A percentile compares a stretch with the other conserved stretches of the same genome.
Evolutionary conservation across 2,113 vertebrate genomes (phyloP).

Genomic region (Muntiacus muntjak): DNA sequence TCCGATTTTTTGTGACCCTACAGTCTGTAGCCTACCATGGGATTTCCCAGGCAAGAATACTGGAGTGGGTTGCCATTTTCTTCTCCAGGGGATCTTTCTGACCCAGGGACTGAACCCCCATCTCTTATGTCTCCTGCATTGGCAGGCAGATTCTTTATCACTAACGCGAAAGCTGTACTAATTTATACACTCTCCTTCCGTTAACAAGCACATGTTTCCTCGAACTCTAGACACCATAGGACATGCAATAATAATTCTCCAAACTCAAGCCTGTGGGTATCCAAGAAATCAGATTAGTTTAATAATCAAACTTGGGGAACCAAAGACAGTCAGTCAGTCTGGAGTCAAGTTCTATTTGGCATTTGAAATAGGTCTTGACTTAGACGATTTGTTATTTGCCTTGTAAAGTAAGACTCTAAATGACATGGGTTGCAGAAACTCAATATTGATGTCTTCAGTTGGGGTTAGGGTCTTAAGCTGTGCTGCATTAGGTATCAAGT

Average conservation of each 20-base stretch:
- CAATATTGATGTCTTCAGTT: background rate
- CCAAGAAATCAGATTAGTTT: background rate
- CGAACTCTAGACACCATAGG: background rate
- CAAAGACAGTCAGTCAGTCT: background rate
- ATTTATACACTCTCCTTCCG: background rate
- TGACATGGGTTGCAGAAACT: background rate
- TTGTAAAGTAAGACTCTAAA: background rate
- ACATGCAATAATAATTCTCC: background rate
- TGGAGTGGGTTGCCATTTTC: background rate
- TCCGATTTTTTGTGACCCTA: background rate
- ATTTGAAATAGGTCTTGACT: background rate
- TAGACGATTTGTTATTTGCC: background rate
- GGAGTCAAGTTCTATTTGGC: background rate
- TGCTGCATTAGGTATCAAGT: background rate
- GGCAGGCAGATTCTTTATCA: background rate
- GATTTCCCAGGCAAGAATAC: background rate
- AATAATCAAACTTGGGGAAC: background rate
- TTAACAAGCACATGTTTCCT: background rate
- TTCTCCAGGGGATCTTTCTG: background rate
- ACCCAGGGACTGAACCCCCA: background rate
- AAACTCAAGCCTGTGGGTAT: background rate
- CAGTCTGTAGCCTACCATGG: background rate
- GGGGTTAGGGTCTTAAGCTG: background rate
- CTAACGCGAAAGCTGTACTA: background rate
- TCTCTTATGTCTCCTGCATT: background rate